Evolutionary conservation across 1,140 invertebrate species (phyloP).

Genomic region (Conus ventricosus): DNA sequence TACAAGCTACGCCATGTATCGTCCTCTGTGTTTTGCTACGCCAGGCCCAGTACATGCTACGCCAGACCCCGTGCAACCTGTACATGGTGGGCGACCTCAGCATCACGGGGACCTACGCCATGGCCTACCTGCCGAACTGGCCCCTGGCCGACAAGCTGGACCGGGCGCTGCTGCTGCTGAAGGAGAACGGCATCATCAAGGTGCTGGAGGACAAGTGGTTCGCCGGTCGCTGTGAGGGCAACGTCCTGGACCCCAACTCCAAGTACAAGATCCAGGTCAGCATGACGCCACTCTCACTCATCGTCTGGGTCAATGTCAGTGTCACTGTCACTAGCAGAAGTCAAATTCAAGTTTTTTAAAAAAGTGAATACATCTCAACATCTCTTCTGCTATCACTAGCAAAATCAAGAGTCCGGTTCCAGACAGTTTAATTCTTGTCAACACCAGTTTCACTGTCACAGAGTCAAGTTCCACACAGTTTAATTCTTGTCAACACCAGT

Average conservation of each 20-base stretch:
- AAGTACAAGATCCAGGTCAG: conserved; percentile 46
- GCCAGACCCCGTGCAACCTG: conserved; percentile 51
- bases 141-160: conserved; percentile 37
- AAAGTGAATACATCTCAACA: too few relatives aligned
- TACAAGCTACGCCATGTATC: too few relatives aligned
- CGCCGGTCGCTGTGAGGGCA: conserved; percentile 44
- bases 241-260: conserved; percentile 40
- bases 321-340: too few relatives aligned
- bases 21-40: too few relatives aligned
- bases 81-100: conserved; percentile 53
- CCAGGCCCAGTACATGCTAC: neutral
- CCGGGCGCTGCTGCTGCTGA: conserved; percentile 43
- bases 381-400: too few relatives aligned
- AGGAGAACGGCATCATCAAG: conserved; percentile 52
- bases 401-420: too few relatives aligned
- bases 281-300: neutral
- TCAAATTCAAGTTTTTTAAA: too few relatives aligned
- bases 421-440: too few relatives aligned
- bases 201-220: conserved; percentile 59
- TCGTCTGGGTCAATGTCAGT: too few relatives aligned
- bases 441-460: too few relatives aligned
- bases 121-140: conserved; percentile 43
- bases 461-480: too few relatives aligned
- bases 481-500: too few relatives aligned
- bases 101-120: conserved; percentile 47